Base-by-base conservation (phyloP, 1,140 invertebrate species). In the Cyphomyrmex costatus region DNA sequence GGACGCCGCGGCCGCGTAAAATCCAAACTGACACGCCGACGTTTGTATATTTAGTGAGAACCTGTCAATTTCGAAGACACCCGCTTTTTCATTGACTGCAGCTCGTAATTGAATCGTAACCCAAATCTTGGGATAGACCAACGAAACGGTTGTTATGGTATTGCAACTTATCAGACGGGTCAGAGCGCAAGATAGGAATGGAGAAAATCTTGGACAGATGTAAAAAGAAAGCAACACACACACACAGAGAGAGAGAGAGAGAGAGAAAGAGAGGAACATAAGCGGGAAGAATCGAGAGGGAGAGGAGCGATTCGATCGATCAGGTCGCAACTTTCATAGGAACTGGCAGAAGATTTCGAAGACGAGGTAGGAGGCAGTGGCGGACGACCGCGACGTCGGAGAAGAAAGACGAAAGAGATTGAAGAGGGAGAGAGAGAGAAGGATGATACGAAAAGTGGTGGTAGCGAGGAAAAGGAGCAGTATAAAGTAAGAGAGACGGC, bases 271-370 rank as follows among this genome's bases (percentile, higher is more conserved):
- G 14, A 21, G 49, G 46, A 79, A 51, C 4, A n/a, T n/a, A 53
- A 42, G 42, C 53, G 36, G 16, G 16, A 58, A 36, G 33, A 21
- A 19, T 42, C n/a, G 56, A 49, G 27, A 49, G 51, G 36, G 53
- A 71, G 51, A 80, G 66, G 78, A 77, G 73, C n/a, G 58, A 60
- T 66, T 66, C 88, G 89, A 90, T 90, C 89, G 89, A 90, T 90
- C 89, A 90, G 86, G 79, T 88, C 89, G 86, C 74, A 87, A 90
- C 49, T 90, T 90, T 90, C 79, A 76, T 88, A 87, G 88, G 74
- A 90, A 85, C 79, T 61, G 74, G 79, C 85, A 87, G 68, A 90
- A 90, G 89, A 91, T 89, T 90, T 88, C 68, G 63, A 82, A 86
- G 77, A 61, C 66, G 77, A 53, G 36, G n/a, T n/a, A n/a, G n/a